Evolutionary conservation across 2,888 invertebrate species (phyloP).

Genomic region (Sipha maydis): DNA sequence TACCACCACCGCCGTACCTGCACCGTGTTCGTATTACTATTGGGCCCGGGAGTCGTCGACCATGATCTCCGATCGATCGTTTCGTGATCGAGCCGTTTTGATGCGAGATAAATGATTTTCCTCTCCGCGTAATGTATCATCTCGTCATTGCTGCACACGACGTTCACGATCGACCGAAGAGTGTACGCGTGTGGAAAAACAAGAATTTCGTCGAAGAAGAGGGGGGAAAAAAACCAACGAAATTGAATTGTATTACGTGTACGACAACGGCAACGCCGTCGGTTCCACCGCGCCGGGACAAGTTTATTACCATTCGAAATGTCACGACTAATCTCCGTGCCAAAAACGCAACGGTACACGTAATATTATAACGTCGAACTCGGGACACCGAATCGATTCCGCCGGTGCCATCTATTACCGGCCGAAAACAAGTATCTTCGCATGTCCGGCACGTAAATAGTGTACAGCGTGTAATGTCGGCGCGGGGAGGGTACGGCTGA

Average conservation of each 20-base stretch:
- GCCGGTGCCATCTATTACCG: slow-evolving; percentile 8
- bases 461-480: neutral
- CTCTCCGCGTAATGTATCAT: neutral
- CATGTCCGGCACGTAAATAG: neutral
- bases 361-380: neutral
- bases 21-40: no score
- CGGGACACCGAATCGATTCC: slow-evolving; percentile 3
- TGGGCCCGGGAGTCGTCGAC: no score
- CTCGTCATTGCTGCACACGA: neutral
- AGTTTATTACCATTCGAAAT: slow-evolving; percentile 21
- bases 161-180: no score
- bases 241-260: slow-evolving; percentile 3
- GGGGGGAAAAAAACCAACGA: neutral
- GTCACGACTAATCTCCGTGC: neutral
- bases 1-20: no score
- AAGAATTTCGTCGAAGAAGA: neutral
- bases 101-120: neutral
- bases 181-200: neutral
- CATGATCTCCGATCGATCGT: slow-evolving; percentile 6
- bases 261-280: neutral
- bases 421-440: neutral
- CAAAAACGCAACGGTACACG: neutral
- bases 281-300: slow-evolving; percentile 16
- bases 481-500: neutral
- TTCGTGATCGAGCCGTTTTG: slow-evolving; percentile 31